These are phyloP conservation scores for Caenorhabditis drosophilae DNA, from an alignment of 2,888 invertebrate genomes.

Conservation along the genomic window DNA sequence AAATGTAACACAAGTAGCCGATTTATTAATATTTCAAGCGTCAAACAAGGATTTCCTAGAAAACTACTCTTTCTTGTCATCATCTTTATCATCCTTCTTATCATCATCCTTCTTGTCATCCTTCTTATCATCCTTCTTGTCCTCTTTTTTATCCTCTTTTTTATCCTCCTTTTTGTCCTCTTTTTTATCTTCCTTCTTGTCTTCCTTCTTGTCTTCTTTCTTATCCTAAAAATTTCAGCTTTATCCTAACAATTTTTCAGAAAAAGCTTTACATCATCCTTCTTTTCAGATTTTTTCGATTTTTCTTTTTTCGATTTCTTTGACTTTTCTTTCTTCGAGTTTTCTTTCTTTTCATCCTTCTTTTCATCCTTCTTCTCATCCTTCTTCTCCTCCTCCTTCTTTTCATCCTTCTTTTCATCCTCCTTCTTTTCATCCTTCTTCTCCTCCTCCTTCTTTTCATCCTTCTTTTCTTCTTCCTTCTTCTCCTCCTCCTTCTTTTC, in stretches of 20 bases:
- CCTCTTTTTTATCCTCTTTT: constrained; percentile 1
- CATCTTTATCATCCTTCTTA: constrained; percentile 2
- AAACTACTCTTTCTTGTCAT: constrained; percentile 1
- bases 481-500: constrained; percentile 9
- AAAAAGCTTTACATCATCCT: neutral
- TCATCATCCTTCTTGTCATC: constrained; percentile 2
- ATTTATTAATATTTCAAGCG: no score
- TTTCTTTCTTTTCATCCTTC: neutral
- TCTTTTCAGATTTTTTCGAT: neutral
- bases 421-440: neutral
- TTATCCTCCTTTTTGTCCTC: constrained; percentile 1
- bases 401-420: neutral
- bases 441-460: neutral
- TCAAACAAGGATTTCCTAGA: no score
- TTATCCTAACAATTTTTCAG: neutral
- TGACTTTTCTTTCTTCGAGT: neutral
- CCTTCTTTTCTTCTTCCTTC: neutral
- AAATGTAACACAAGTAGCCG: no score
- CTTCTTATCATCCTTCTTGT: constrained; percentile 2
- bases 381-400: constrained; percentile 4
- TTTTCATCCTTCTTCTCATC: neutral
- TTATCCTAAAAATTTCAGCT: neutral
- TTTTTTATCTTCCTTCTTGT: neutral
- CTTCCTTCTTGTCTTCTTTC: constrained; percentile 3
- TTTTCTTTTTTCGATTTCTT: constrained; percentile 1